Percentiles rank a stretch among this genome's conserved stretches.
These are phyloP conservation scores for Coregonus suidteri DNA, from an alignment of 2,797 vertebrate species.

Conservation along the genomic window DNA sequence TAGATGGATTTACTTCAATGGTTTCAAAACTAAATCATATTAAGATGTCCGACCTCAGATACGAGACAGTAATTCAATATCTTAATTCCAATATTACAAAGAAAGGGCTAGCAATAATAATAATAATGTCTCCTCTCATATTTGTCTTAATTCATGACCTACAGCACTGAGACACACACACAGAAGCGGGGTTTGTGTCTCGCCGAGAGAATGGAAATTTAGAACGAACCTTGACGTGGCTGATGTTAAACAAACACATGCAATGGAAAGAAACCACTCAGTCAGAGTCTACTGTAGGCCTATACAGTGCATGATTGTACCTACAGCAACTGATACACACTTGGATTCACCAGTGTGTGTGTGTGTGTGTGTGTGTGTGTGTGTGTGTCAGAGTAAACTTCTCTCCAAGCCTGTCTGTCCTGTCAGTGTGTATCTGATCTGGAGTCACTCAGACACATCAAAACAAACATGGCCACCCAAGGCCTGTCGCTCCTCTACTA, in stretches of 20 bases:
- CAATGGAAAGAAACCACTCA: neutral
- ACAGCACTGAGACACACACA: conserved; percentile 3
- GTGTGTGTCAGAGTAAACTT: conserved; percentile 16
- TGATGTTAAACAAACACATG: neutral
- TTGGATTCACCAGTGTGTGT: conserved; percentile 1
- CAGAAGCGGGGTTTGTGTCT: neutral
- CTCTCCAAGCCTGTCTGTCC: conserved; percentile 9
- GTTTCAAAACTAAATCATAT: conserved; percentile 20
- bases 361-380: conserved; percentile 4
- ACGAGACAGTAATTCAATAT: neutral
- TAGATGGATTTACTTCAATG: conserved; percentile 15
- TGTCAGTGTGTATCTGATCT: conserved; percentile 27
- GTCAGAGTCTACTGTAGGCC: neutral
- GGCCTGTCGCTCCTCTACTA: neutral
- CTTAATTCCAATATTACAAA: neutral
- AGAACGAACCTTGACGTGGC: conserved; percentile 11
- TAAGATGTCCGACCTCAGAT: neutral
- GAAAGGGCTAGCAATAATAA: neutral
- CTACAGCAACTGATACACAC: neutral
- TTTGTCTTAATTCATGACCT: conserved; percentile 19
- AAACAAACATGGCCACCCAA: conserved; percentile 28
- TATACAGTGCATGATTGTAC: neutral
- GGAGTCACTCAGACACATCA: conserved; percentile 31
- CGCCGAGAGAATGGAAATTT: conserved; percentile 1
- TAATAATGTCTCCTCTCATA: conserved; percentile 4